phyloP scores from a whole-genome alignment of 2,113 vertebrate species.

The Opisthocomus hoazin region DNA sequence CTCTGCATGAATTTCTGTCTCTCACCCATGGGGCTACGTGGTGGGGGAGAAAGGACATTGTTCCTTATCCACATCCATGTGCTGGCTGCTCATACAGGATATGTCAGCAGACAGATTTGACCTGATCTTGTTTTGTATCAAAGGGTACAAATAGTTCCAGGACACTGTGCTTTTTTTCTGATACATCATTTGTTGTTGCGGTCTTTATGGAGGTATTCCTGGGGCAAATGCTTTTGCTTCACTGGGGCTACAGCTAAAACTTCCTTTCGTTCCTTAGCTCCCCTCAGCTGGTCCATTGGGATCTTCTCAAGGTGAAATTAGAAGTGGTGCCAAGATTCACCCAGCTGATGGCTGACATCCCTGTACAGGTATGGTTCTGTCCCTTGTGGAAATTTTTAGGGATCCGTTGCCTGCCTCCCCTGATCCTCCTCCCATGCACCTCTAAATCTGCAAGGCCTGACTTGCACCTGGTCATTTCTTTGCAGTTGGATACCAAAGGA shows the following conservation, averaged over 20 bases:
- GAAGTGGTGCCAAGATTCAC: not conserved
- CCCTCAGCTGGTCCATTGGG: not conserved
- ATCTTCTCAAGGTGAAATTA: not conserved
- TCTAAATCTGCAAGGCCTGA: not conserved
- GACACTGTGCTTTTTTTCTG: not conserved
- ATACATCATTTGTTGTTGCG: not conserved
- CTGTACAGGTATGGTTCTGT: not conserved
- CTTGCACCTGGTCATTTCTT: not conserved
- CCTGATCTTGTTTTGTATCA: not conserved
- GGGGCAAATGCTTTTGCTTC: not conserved
- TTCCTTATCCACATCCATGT: not conserved
- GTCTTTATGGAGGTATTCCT: not conserved
- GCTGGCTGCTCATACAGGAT: not conserved
- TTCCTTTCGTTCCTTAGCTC: not conserved
- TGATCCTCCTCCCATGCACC: not conserved
- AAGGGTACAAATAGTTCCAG: not conserved
- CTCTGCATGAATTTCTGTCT: not conserved
- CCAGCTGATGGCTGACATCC: not conserved
- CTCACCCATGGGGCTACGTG: not conserved
- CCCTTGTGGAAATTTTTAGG: not conserved
- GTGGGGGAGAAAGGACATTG: not conserved
- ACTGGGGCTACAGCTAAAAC: not conserved
- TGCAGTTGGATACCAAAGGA: not conserved
- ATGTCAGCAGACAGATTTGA: not conserved
- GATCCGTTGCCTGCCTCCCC: accelerated